Conservation (phyloP, 92 coral and sea anemone species). For the Epizoanthus rinbou region DNA sequence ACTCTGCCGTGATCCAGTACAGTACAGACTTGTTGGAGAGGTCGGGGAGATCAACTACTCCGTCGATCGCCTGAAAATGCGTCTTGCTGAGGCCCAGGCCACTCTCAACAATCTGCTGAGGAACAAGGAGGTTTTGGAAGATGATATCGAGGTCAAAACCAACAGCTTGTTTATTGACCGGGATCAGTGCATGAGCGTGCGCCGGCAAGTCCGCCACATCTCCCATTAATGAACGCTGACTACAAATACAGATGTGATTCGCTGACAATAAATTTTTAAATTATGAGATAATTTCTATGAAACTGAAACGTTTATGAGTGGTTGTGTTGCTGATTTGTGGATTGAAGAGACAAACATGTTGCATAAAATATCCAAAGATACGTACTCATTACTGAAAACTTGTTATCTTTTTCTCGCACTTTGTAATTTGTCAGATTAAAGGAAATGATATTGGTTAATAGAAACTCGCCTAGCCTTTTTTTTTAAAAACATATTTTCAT, state of each 20-base stretch:
- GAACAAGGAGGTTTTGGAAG: slow-evolving; percentile 89
- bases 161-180: slow-evolving; percentile 95
- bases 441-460: not conserved
- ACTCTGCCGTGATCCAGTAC: slow-evolving; percentile 94
- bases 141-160: slow-evolving; percentile 96
- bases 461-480: not conserved
- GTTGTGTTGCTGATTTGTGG: slow-evolving; percentile 9
- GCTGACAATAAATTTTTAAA: not conserved
- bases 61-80: slow-evolving; percentile 91
- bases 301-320: not conserved
- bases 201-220: slow-evolving; percentile 92
- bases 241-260: slow-evolving; percentile 17
- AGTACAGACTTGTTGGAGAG: slow-evolving; percentile 93
- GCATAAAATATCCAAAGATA: not conserved
- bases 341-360: not conserved
- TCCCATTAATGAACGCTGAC: slow-evolving; percentile 69
- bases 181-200: slow-evolving; percentile 92
- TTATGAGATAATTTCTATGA: slow-evolving; percentile 39
- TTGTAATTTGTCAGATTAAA: not conserved
- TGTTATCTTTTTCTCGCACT: not conserved
- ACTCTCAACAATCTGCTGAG: slow-evolving; percentile 84
- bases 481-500: not conserved
- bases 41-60: slow-evolving; percentile 91
- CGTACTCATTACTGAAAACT: not conserved
- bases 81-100: slow-evolving; percentile 92